Base-by-base conservation (phyloP, 2,797 vertebrate species). In the Poeciliopsis paucimaculata region DNA sequence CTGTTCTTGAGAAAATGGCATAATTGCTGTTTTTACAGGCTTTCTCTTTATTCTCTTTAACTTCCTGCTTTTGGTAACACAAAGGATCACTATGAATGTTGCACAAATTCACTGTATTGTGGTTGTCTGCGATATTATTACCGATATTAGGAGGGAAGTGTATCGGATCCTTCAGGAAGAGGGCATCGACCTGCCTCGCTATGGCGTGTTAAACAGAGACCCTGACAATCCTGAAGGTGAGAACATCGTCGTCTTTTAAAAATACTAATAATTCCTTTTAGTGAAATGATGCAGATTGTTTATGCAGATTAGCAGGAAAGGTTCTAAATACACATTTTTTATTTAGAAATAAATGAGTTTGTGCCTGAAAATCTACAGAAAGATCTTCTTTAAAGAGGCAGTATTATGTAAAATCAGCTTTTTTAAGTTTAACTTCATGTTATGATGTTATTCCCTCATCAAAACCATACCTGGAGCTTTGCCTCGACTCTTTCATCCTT, bases 101-200 rank as follows among this genome's bases (percentile, higher is more conserved):
- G 34, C 43, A 55, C 49, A 72, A 16, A 77, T 43, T 16, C 11
- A 31, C 43, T 39, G 3, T 20, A 20, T 9, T 64, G 16, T 20
- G 4, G 5, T 28, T n/a, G 1, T 77, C 16, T 76, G 1, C 79
- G 10, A 80, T 80, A 68, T 82, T 9, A 5, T 78, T 80, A n/a
- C 34, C 2, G 8, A 60, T 81, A 75, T 34, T 93, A 99, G 98
- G 95, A 97, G 98, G 89, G 97, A 99, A 89, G 98, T 99, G 72
- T 99, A 99, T 91, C 97, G 98, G 70, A 99, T 99, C 91, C 95
- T 99, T 36, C 96, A 96, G 79, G 97, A 99, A 70, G 98, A 99
- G 73, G 98, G 98, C 55, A 98, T 99, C 51, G 98, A 99, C 89
- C 94, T 99, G 76, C 98, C 98, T 75, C 97, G 98, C 66, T 99